Conservation (phyloP, 2,797 vertebrate genomes). For the Garrulus glandarius region DNA sequence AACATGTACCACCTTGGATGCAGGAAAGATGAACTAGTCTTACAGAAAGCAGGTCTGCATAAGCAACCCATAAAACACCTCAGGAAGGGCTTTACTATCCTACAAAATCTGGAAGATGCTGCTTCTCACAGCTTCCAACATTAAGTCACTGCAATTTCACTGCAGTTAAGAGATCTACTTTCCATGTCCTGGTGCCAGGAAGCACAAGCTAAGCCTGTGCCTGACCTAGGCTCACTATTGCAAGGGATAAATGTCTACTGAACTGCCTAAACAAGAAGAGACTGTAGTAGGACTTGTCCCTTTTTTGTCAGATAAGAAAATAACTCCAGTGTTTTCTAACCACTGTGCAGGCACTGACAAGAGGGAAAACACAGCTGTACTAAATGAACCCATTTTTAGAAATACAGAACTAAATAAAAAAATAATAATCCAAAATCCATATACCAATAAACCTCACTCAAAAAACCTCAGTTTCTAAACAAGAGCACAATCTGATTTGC, state of each 20-base stretch:
- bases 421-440: not conserved
- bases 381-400: not conserved
- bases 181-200: not conserved
- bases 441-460: not conserved
- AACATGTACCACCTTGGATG: not conserved
- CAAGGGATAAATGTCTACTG: not conserved
- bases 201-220: not conserved
- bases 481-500: not conserved
- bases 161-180: not conserved
- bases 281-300: not conserved
- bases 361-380: not conserved
- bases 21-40: not conserved
- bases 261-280: not conserved
- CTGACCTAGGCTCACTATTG: not conserved
- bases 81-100: not conserved
- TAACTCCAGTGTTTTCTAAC: not conserved
- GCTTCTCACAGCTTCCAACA: not conserved
- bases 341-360: not conserved
- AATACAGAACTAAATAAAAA: not conserved
- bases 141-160: not conserved
- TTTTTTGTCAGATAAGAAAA: not conserved
- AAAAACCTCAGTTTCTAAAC: not conserved
- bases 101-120: not conserved
- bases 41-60: not conserved
- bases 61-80: not conserved